These are phyloP conservation scores for Desoria tigrina DNA, from an alignment of 2,888 invertebrate genomes.

Conservation along the genomic window DNA sequence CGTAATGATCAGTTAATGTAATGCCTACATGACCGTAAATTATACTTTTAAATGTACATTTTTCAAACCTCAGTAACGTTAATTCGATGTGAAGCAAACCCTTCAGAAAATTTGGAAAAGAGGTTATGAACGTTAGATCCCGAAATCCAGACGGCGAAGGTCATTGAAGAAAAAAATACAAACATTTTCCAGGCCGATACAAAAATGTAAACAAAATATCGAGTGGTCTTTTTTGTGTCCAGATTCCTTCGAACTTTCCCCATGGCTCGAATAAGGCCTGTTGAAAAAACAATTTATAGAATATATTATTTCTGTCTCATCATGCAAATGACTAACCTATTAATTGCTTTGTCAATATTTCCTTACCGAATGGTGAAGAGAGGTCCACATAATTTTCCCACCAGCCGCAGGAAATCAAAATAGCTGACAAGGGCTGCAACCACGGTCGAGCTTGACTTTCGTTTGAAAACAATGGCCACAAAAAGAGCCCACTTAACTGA, in stretches of 20 bases:
- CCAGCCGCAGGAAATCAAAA: conserved; percentile 90
- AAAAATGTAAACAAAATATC: conserved; percentile 88
- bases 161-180: conserved; percentile 73
- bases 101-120: conserved; percentile 72
- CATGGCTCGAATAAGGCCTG: conserved; percentile 59
- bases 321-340: not conserved
- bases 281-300: conserved; percentile 13
- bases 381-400: conserved; percentile 96
- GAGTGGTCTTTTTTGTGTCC: conserved; percentile 63
- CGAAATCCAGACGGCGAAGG: conserved; percentile 72
- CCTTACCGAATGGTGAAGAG: conserved; percentile 75
- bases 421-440: conserved; percentile 81
- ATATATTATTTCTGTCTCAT: not conserved
- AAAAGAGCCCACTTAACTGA: conserved; percentile 86
- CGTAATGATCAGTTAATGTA: no score
- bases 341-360: conserved; percentile 17
- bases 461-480: conserved; percentile 77
- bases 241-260: conserved; percentile 79
- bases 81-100: conserved; percentile 77
- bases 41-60: no score
- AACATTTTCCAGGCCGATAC: conserved; percentile 89
- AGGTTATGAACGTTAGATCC: conserved; percentile 76
- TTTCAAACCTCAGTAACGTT: conserved; percentile 74
- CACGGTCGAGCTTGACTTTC: conserved; percentile 68
- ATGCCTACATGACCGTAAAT: no score